A percentile compares a stretch with the other conserved stretches of the same genome.
These are phyloP conservation scores for Anabacerthia variegaticeps DNA, from an alignment of 2,797 vertebrate species.

Conservation along the genomic window DNA sequence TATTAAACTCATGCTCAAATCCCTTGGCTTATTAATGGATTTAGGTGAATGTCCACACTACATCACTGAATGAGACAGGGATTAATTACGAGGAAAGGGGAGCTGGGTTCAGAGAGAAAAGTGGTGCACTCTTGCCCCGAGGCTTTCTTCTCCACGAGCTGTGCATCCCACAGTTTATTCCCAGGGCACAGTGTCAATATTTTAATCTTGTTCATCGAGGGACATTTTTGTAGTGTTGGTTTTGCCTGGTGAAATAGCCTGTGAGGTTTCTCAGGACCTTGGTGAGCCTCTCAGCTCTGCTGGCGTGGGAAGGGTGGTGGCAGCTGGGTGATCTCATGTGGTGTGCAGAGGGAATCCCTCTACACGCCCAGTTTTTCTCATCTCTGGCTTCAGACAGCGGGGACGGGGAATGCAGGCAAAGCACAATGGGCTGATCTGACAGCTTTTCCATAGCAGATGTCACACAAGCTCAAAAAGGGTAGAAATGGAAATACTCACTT, in stretches of 20 bases:
- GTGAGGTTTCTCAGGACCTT: neutral
- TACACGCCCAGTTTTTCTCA: neutral
- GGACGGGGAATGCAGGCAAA: neutral
- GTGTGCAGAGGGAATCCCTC: neutral
- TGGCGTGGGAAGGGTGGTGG: neutral
- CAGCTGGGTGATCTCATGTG: neutral
- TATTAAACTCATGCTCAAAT: constrained; percentile 12
- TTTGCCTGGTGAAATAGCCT: neutral
- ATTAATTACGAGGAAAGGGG: neutral
- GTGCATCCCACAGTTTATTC: neutral
- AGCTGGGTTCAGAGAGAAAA: neutral
- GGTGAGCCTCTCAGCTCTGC: neutral
- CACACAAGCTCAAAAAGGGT: neutral
- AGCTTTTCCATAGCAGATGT: neutral
- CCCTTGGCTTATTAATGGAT: neutral
- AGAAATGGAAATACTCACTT: neutral
- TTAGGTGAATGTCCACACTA: neutral
- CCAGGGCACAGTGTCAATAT: neutral
- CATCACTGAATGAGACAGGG: neutral
- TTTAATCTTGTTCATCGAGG: neutral
- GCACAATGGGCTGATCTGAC: neutral
- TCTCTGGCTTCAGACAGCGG: fast-evolving
- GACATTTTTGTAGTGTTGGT: neutral
- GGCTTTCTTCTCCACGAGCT: neutral
- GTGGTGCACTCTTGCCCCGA: neutral